Evolutionary conservation across 2,888 invertebrate species (phyloP), one percentile per base, ranked within the genome.

Genomic region (Villa cingulata): DNA sequence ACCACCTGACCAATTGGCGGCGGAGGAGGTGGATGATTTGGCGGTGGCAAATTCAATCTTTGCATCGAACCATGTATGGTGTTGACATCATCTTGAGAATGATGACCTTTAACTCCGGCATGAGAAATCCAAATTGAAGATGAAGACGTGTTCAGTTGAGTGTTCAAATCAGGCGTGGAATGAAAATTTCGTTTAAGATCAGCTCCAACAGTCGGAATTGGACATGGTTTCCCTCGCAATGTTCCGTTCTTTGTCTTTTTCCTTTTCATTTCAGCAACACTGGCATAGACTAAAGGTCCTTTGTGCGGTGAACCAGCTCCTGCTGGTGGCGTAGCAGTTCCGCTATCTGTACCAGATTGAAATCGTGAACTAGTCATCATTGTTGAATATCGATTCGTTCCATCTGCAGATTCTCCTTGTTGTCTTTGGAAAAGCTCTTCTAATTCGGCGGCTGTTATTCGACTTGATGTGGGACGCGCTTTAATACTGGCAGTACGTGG

Each of bases 181-280:
- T 84, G 84, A 73, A 90, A 92, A 56, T 82, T 83, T 49, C 90
- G 78, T 55, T 87, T 85, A 41, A 90, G 54, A 49, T 69, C 69
- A 2, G 64, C 60, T 6, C 60, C 64, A 18, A 70, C 58, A 1
- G 61, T 64, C 17, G 70, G 70, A 46, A 70, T 69, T 36, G 66
- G 57, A 49, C 69, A 69, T 2, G 70, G 70, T 43, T 69, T 69
- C 20, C 66, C 68, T 12, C 66, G 62, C 3, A 70, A 46, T 0
- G 70, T 68, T 48, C 69, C 69, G 46, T 65, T 64, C 52, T 67
- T 65, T 49, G 65, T 67, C 50, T 59, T 64, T 47, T 85, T 83
- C 48, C 94, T 78, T 68, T 94, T 94, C 94, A 94, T 92, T 67
- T 94, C 92, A 0, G 92, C 88, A 39, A 92, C 92, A 62, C 91